Percentiles rank a stretch among this genome's conserved stretches.
Evolutionary conservation across 1,140 invertebrate genomes (phyloP).

Genomic region (Tetranychus cinnabarinus): DNA sequence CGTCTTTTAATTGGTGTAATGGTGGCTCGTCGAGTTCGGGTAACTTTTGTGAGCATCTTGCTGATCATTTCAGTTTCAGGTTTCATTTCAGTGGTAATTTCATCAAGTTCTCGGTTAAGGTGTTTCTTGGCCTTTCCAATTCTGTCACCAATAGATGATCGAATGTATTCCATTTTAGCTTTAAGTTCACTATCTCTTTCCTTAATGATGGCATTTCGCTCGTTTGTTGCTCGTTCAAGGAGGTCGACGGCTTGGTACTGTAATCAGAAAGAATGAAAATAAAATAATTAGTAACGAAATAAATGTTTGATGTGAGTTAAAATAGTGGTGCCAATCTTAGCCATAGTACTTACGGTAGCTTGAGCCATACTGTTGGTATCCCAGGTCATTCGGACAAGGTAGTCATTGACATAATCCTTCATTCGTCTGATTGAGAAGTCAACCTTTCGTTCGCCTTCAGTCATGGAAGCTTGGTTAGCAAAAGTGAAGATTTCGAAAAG

Average conservation of each 20-base stretch:
- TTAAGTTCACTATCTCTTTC: background rate
- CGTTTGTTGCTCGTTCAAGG: background rate
- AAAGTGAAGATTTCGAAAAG: background rate
- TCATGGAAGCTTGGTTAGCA: background rate
- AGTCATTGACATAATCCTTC: background rate
- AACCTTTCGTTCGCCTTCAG: background rate
- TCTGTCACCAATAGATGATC: background rate
- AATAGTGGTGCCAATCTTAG: background rate
- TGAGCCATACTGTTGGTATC: background rate
- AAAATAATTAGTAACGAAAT: background rate
- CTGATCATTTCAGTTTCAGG: background rate
- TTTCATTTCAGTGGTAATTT: background rate
- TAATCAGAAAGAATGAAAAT: background rate
- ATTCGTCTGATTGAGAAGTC: background rate
- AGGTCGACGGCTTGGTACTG: background rate
- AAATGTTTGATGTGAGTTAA: background rate
- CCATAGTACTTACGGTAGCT: background rate
- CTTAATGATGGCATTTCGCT: background rate
- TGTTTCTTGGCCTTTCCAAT: background rate
- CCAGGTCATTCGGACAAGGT: background rate
- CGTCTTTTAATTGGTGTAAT: background rate
- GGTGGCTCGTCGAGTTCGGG: background rate
- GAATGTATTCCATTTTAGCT: background rate
- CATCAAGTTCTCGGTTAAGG: background rate
- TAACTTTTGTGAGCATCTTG: background rate